Percentiles rank a stretch among this genome's conserved stretches.
These are phyloP conservation scores for Xestia xanthographa DNA, from an alignment of 2,888 invertebrate genomes.

Conservation along the genomic window DNA sequence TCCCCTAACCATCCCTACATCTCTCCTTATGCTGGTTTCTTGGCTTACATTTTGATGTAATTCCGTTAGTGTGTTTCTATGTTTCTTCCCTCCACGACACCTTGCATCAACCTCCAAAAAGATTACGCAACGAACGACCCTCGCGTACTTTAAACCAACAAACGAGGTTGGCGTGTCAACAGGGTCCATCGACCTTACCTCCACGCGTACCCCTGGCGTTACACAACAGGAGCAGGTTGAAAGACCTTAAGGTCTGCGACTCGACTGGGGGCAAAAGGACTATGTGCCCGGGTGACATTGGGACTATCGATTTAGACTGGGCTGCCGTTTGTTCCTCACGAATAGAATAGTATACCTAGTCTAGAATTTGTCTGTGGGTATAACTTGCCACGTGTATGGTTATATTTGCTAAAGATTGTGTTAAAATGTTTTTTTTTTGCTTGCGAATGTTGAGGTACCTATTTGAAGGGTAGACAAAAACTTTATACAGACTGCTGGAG, in stretches of 20 bases:
- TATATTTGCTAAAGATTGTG: background rate
- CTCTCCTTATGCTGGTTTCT: background rate
- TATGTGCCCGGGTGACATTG: conserved; percentile 71
- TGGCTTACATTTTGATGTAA: background rate
- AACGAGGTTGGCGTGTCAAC: conserved; percentile 60
- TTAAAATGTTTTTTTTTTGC: background rate
- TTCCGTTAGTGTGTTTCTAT: background rate
- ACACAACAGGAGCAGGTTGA: conserved; percentile 67
- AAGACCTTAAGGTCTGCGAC: conserved; percentile 70
- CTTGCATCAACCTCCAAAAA: background rate
- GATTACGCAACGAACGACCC: conserved; percentile 41
- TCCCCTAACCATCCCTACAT: background rate
- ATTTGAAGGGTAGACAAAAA: conserved; percentile 1
- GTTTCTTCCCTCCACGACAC: background rate
- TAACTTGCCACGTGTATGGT: background rate
- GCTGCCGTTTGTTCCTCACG: conserved; percentile 36
- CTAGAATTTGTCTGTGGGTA: conserved; percentile 32
- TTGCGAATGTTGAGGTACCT: background rate
- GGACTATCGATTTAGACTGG: conserved; percentile 56
- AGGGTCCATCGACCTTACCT: conserved; percentile 51
- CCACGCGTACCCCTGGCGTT: conserved; percentile 57
- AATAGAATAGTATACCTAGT: background rate
- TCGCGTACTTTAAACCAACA: conserved; percentile 38
- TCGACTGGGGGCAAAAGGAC: conserved; percentile 65
- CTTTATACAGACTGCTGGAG: background rate